Evolutionary conservation across 2,797 vertebrate species (phyloP).

Genomic region (Crenuchus spilurus): DNA sequence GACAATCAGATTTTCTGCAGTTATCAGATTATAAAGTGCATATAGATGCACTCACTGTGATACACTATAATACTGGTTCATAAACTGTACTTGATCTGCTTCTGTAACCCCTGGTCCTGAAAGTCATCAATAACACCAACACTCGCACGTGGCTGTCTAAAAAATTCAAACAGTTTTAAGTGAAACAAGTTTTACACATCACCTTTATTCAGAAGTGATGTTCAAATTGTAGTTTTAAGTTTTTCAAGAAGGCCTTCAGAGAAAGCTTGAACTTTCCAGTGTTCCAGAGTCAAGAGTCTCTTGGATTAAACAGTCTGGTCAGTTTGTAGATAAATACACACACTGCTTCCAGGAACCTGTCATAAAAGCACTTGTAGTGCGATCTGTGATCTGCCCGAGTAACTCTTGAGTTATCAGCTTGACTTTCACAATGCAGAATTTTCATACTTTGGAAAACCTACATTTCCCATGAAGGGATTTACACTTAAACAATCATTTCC

Average conservation of each 20-base stretch:
- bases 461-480: slow-evolving; percentile 66
- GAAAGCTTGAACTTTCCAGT: slow-evolving; percentile 37
- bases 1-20: too few species aligned
- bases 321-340: slow-evolving; percentile 45
- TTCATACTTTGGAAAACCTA: slow-evolving; percentile 56
- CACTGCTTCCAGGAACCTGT: slow-evolving; percentile 39
- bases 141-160: neutral
- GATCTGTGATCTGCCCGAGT: slow-evolving; percentile 45
- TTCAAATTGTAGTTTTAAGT: slow-evolving; percentile 36
- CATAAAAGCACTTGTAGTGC: slow-evolving; percentile 37
- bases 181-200: too few species aligned
- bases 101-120: neutral
- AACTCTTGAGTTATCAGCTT: slow-evolving; percentile 59
- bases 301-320: slow-evolving; percentile 45
- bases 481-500: slow-evolving; percentile 61
- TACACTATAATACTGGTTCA: neutral
- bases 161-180: slow-evolving; percentile 13
- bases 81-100: neutral
- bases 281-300: slow-evolving; percentile 36
- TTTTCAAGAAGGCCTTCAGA: slow-evolving; percentile 20
- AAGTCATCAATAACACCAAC: neutral
- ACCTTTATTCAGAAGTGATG: slow-evolving; percentile 35
- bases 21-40: too few species aligned
- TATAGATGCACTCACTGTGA: too few species aligned
- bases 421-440: slow-evolving; percentile 51